Conservation (phyloP, 2,797 vertebrate genomes). For the Brotula barbata region DNA sequence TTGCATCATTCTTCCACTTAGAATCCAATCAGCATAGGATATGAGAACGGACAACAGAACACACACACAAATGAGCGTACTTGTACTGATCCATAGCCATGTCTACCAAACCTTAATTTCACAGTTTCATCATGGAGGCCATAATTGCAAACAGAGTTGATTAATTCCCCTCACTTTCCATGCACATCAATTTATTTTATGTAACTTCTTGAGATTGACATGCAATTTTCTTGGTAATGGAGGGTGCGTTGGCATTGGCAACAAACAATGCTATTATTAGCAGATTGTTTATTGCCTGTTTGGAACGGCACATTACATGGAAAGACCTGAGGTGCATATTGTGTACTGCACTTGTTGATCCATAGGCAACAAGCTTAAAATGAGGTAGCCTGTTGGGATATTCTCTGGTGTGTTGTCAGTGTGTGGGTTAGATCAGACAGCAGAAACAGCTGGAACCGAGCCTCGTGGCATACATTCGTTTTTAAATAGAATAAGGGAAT, state of each 20-base stretch:
- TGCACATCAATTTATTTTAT: conserved; percentile 2
- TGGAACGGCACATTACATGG: not conserved
- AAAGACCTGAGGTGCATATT: not conserved
- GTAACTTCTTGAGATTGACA: conserved; percentile 5
- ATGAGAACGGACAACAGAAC: conserved; percentile 5
- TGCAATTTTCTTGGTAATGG: conserved; percentile 4
- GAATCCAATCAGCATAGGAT: conserved; percentile 11
- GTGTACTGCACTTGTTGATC: not conserved
- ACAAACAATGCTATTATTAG: not conserved
- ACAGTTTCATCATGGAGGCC: conserved; percentile 4
- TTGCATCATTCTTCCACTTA: not conserved
- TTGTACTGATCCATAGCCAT: not conserved
- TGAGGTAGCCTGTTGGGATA: not conserved
- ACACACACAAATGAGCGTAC: not conserved
- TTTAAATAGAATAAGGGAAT: conserved; percentile 4
- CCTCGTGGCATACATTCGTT: conserved; percentile 8
- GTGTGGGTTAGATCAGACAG: conserved; percentile 25
- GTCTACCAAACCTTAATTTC: not conserved
- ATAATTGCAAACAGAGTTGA: conserved; percentile 3
- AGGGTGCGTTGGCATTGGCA: not conserved
- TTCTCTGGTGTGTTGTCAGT: conserved; percentile 10
- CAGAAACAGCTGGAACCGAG: conserved; percentile 10
- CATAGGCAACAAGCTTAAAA: not conserved
- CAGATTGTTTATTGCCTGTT: not conserved
- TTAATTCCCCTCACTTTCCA: conserved; percentile 1